Evolutionary conservation across 2,888 invertebrate species (phyloP), one percentile per base, ranked within the genome.

Genomic region (Polymixis lichenea): DNA sequence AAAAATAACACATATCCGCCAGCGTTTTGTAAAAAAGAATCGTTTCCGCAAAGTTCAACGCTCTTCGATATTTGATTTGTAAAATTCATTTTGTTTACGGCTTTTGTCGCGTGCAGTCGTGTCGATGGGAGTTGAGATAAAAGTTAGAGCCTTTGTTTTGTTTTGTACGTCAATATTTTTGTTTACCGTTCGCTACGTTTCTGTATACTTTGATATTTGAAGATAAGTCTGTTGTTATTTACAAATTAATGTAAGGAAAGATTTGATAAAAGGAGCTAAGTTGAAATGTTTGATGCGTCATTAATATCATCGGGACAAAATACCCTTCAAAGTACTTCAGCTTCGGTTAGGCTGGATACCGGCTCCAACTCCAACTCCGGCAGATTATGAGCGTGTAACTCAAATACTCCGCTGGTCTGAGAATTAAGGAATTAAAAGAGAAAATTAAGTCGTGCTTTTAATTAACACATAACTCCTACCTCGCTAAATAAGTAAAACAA

Each of bases 21-120:
- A 55, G 1, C 0, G 32, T 56, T 65, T 69, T 53, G 1, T 55
- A 32, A 61, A 67, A 38, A 72, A 55, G 1, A 49, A 43, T 22
- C 53, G 19, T 60, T 66, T 77, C 75, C 64, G 72, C 62, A 46
- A 73, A 82, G 84, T 61, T 84, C 79, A 82, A 79, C 58, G 82
- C 49, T 67, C 82, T 85, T 85, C 85, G 70, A 65, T 68, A 73
- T 85, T 85, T 51, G 75, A 74, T 68, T 78, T 75, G 32, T 46
- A 71, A 78, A 69, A 53, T 72, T 79, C 79, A 84, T 77, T 79
- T 68, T 71, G 64, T 77, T 75, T 66, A 72, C 70, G 38, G 69
- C 58, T 43, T 71, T 61, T 1, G 75, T 77, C 74, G 85, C 77
- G 79, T 84, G 84, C 75, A 56, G 82, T 73, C 77, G 85, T 79